phyloP scores from a whole-genome alignment of 2,113 vertebrate genomes.

The Microtus pennsylvanicus region DNA sequence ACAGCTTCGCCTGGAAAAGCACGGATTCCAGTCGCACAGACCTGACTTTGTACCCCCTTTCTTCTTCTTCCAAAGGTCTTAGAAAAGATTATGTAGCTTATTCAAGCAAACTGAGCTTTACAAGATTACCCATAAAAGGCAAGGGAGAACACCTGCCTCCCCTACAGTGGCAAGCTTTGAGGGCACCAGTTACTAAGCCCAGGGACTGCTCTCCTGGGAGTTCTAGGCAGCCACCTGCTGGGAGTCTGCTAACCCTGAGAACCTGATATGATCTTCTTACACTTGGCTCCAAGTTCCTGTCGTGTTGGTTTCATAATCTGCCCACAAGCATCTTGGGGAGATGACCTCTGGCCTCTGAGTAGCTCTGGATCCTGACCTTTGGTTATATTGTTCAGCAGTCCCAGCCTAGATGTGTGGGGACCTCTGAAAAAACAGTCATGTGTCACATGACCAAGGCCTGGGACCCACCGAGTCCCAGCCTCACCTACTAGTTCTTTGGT shows the following conservation, averaged over 20 bases:
- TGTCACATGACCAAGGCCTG: neutral
- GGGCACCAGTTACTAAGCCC: neutral
- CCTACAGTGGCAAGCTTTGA: conserved; percentile 12
- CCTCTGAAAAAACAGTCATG: neutral
- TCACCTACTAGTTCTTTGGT: neutral
- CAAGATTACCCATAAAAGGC: neutral
- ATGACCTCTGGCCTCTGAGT: neutral
- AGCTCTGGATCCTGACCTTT: neutral
- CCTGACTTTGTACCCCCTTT: neutral
- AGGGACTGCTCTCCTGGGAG: neutral
- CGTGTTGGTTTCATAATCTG: neutral
- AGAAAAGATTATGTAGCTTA: conserved; percentile 34
- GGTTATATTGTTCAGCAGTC: neutral
- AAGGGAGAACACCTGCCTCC: neutral
- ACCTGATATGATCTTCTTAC: conserved; percentile 25
- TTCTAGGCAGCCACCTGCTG: neutral
- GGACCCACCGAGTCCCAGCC: neutral
- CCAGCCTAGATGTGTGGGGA: neutral
- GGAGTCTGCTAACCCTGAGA: neutral
- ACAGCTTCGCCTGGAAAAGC: neutral
- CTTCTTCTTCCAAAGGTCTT: conserved; percentile 30
- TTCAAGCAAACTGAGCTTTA: conserved; percentile 29
- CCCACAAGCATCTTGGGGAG: neutral
- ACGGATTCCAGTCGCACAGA: neutral
- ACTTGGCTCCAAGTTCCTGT: conserved; percentile 37